These are phyloP conservation scores for Aphelenchoides bicaudatus DNA, from an alignment of 2,888 invertebrate genomes.

Conservation along the genomic window DNA sequence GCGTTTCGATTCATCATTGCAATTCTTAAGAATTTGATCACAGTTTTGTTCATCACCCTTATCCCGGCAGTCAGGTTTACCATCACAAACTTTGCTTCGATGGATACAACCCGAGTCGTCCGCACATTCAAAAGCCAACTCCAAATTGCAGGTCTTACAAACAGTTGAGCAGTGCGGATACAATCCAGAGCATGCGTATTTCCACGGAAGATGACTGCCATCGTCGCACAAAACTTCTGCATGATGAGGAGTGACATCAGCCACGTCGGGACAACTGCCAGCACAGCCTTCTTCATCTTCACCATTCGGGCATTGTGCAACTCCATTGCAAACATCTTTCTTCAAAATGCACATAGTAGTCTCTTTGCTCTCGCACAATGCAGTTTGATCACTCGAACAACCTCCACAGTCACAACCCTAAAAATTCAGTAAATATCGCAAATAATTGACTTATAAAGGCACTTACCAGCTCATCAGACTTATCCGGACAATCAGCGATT, in stretches of 20 bases:
- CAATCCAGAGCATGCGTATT: conserved; percentile 44
- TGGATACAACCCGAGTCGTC: conserved; percentile 34
- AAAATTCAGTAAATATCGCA: background rate
- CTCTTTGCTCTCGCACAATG: conserved; percentile 44
- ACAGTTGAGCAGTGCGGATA: conserved; percentile 27
- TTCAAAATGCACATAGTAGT: conserved; percentile 42
- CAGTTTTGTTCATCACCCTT: conserved; percentile 46
- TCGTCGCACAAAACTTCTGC: conserved; percentile 27
- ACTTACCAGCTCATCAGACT: conserved; percentile 39
- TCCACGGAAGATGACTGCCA: conserved; percentile 28
- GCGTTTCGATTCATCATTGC: conserved; percentile 32
- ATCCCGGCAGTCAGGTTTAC: conserved; percentile 39
- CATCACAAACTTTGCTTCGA: conserved; percentile 45
- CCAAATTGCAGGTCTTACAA: conserved; percentile 38
- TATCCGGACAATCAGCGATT: conserved; percentile 42
- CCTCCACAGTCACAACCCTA: conserved; percentile 46
- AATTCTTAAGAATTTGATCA: conserved; percentile 25
- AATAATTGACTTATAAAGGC: background rate
- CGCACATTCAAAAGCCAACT: conserved; percentile 39
- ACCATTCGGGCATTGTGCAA: conserved; percentile 43
- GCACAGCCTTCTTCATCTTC: conserved; percentile 49
- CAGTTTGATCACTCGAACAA: conserved; percentile 41
- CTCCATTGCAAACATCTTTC: conserved; percentile 45
- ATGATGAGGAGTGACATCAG: conserved; percentile 9
- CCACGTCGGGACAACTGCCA: conserved; percentile 38